A percentile compares a stretch with the other conserved stretches of the same genome.
These are phyloP conservation scores for Apis laboriosa DNA, from an alignment of 1,140 invertebrate genomes.

Conservation along the genomic window DNA sequence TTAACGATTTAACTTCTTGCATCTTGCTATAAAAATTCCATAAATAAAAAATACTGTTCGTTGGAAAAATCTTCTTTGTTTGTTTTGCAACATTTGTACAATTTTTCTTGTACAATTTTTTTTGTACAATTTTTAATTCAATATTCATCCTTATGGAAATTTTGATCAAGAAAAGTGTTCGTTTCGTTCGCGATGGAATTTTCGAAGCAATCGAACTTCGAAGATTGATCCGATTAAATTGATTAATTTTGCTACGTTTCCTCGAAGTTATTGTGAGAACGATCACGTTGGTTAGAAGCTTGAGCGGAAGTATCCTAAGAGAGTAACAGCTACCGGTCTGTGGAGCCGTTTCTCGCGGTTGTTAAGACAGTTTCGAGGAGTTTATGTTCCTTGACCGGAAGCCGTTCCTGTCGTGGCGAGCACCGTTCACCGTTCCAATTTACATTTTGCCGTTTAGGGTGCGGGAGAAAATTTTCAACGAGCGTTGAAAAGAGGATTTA, in stretches of 20 bases:
- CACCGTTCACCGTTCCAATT: conserved; percentile 7
- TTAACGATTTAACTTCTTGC: too few relatives aligned
- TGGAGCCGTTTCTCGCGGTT: conserved; percentile 10
- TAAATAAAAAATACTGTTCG: too few relatives aligned
- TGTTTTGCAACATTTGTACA: too few relatives aligned
- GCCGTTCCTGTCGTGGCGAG: not conserved
- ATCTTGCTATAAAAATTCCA: too few relatives aligned
- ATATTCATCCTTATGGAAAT: not conserved
- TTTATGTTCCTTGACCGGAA: conserved; percentile 52
- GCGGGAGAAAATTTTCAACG: not conserved
- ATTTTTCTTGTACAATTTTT: too few relatives aligned
- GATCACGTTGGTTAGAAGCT: not conserved
- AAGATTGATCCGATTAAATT: not conserved
- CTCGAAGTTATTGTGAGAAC: not conserved
- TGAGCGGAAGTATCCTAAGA: conserved; percentile 14
- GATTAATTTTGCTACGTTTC: not conserved
- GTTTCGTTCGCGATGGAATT: not conserved
- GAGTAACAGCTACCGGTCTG: conserved; percentile 34
- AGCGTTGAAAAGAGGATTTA: too few relatives aligned
- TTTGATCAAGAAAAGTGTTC: too few relatives aligned
- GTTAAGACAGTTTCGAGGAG: conserved; percentile 33
- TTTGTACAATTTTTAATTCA: too few relatives aligned
- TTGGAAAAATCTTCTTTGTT: too few relatives aligned
- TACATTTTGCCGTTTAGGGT: conserved; percentile 2
- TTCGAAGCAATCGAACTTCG: not conserved